Evolutionary conservation across 2,888 invertebrate species (phyloP).

Genomic region (Agrenia bidenticulata): DNA sequence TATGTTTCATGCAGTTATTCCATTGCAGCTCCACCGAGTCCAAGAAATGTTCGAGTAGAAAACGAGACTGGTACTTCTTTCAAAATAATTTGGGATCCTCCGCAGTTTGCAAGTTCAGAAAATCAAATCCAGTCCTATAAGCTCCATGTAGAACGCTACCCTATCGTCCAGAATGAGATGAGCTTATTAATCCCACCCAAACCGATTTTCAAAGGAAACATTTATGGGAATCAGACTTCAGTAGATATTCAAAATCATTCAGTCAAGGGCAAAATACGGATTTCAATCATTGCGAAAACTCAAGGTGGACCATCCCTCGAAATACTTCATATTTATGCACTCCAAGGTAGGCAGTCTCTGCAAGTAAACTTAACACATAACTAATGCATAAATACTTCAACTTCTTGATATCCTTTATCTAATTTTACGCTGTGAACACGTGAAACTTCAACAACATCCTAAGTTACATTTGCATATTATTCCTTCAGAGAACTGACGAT

Average conservation of each 20-base stretch:
- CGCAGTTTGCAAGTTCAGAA: slow-evolving; percentile 15
- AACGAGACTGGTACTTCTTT: slow-evolving; percentile 26
- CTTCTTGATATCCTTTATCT: too few species aligned
- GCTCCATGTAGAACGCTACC: slow-evolving; percentile 25
- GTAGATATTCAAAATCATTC: slow-evolving; percentile 28
- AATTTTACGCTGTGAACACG: too few species aligned
- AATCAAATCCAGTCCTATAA: slow-evolving; percentile 36
- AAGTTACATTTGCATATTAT: too few species aligned
- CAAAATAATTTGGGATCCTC: slow-evolving; percentile 39
- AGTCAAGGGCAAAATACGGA: slow-evolving; percentile 22
- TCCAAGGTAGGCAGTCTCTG: too few species aligned
- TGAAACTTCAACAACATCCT: too few species aligned
- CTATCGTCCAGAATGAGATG: neutral
- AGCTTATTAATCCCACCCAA: slow-evolving; percentile 7
- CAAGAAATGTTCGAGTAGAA: slow-evolving; percentile 24
- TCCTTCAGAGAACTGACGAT: too few species aligned
- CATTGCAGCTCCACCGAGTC: slow-evolving; percentile 41
- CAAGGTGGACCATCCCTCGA: slow-evolving; percentile 27
- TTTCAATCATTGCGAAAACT: slow-evolving; percentile 35
- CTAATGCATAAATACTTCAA: too few species aligned
- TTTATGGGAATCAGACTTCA: slow-evolving; percentile 32
- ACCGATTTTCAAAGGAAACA: slow-evolving; percentile 15
- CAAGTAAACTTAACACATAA: too few species aligned
- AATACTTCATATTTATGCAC: neutral
- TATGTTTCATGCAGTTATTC: neutral